Evolutionary conservation across 2,888 invertebrate genomes (phyloP).

Genomic region (Petrophora chlorosata): DNA sequence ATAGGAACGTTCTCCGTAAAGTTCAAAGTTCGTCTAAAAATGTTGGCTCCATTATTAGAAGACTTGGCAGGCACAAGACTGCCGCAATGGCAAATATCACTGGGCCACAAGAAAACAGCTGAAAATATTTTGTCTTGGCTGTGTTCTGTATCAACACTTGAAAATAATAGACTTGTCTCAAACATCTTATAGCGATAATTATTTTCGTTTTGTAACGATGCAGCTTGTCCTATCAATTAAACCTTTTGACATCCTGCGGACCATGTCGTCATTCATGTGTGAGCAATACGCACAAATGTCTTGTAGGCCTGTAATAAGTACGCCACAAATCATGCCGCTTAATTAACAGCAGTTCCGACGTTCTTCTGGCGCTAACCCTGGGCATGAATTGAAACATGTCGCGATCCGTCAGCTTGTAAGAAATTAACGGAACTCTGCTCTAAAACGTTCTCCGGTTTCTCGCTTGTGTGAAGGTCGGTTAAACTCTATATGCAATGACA

Average conservation of each 20-base stretch:
- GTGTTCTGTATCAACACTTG: background rate
- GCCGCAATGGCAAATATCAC: constrained; percentile 69
- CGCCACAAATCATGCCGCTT: constrained; percentile 33
- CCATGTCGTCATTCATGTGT: constrained; percentile 40
- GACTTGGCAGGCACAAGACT: constrained; percentile 65
- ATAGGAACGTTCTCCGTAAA: constrained; percentile 37
- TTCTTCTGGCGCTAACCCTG: constrained; percentile 37
- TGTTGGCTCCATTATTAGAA: constrained; percentile 60
- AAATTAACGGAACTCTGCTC: constrained; percentile 41
- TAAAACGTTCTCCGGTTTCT: constrained; percentile 41
- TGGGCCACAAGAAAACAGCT: constrained; percentile 63
- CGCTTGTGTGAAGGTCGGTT: constrained; percentile 47
- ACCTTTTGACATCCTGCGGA: constrained; percentile 43
- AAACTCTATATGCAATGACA: constrained; percentile 45
- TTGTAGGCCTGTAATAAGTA: constrained; percentile 36
- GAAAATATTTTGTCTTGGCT: constrained; percentile 41
- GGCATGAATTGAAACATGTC: constrained; percentile 41
- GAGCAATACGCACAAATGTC: constrained; percentile 25
- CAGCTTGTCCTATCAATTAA: constrained; percentile 39
- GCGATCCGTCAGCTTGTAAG: constrained; percentile 28
- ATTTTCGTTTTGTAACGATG: constrained; percentile 6
- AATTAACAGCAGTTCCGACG: constrained; percentile 36
- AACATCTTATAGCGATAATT: background rate
- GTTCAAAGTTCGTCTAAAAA: constrained; percentile 68
- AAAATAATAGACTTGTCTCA: constrained; percentile 1